These are phyloP conservation scores for Lota lota DNA, from an alignment of 2,113 vertebrate species.

Conservation along the genomic window DNA sequence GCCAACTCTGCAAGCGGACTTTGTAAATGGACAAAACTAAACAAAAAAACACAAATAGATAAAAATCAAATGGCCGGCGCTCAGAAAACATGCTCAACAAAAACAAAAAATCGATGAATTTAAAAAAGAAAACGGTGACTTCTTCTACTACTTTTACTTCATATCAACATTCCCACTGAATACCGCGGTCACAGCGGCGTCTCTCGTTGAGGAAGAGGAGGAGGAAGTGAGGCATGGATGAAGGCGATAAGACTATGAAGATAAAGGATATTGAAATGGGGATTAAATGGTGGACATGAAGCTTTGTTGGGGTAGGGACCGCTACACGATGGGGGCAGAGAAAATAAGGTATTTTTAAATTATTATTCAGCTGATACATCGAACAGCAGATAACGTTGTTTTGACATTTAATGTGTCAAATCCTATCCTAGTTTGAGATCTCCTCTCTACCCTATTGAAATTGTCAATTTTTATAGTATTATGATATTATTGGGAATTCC, in stretches of 20 bases:
- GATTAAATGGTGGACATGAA: no score
- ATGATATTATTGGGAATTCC: no score
- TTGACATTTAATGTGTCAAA: no score
- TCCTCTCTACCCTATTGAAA: no score
- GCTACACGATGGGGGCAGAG: no score
- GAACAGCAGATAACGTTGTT: no score
- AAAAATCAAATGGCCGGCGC: conserved; percentile 38
- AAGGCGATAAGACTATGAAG: conserved; percentile 26
- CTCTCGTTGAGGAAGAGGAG: conserved; percentile 28
- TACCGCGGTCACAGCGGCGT: conserved; percentile 55
- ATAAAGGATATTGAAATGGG: no score
- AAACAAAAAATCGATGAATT: conserved; percentile 27
- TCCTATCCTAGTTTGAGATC: no score
- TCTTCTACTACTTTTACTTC: conserved; percentile 57
- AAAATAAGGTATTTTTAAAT: no score
- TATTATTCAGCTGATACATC: no score
- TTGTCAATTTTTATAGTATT: no score
- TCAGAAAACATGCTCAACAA: conserved; percentile 15
- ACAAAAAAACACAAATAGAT: conserved; percentile 11
- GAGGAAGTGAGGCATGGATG: conserved; percentile 23
- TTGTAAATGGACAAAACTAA: conserved; percentile 65
- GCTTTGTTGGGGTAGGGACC: no score
- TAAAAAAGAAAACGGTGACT: conserved; percentile 46
- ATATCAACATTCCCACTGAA: conserved; percentile 74
- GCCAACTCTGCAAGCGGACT: conserved; percentile 45